These are phyloP conservation scores for Pteropus alecto DNA, from an alignment of 2,113 vertebrate genomes.

Conservation along the genomic window DNA sequence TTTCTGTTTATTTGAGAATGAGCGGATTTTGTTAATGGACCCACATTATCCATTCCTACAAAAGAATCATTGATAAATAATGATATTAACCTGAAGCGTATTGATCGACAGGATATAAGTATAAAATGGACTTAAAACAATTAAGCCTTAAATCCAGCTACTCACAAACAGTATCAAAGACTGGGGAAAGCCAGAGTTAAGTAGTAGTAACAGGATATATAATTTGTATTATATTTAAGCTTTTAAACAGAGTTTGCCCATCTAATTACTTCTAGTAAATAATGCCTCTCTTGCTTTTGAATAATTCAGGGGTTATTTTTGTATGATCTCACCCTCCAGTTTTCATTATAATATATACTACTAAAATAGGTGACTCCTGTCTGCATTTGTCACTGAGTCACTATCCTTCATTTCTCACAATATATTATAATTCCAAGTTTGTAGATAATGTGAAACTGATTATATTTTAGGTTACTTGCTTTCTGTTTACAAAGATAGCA, in stretches of 20 bases:
- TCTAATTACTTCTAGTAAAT: background rate
- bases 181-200: background rate
- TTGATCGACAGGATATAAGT: background rate
- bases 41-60: background rate
- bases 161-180: background rate
- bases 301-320: background rate
- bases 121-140: background rate
- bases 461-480: constrained; percentile 9
- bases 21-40: background rate
- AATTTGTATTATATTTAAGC: background rate
- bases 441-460: background rate
- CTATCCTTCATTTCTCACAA: background rate
- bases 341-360: background rate
- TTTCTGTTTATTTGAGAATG: background rate
- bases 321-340: background rate
- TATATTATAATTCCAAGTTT: background rate
- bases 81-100: background rate
- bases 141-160: background rate
- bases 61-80: background rate
- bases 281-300: background rate
- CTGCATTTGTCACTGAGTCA: background rate
- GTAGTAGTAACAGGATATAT: background rate
- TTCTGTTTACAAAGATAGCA: background rate
- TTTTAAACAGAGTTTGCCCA: background rate
- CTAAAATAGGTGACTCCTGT: background rate